phyloP scores from a whole-genome alignment of 2,888 invertebrate genomes.

The Carcina quercana region DNA sequence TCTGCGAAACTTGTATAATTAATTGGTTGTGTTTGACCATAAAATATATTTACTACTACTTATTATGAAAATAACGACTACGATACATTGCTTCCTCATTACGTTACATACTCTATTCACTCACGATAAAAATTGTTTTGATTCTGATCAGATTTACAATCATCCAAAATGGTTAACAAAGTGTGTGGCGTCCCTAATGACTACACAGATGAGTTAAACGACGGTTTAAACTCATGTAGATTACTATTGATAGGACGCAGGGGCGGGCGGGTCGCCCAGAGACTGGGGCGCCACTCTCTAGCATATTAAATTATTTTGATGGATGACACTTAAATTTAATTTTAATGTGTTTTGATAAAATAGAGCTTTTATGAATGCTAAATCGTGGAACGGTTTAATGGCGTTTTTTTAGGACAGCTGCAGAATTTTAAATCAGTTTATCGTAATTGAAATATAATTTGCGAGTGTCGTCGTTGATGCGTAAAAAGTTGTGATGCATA shows the following conservation, averaged over 20 bases:
- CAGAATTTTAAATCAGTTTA: conserved; percentile 19
- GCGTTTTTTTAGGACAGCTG: conserved; percentile 21
- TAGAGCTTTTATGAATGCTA: conserved; percentile 36
- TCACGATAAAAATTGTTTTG: background rate
- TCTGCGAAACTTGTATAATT: too few relatives aligned
- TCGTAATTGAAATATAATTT: conserved; percentile 22
- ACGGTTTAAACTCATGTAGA: conserved; percentile 52
- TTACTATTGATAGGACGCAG: conserved; percentile 35
- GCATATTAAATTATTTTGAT: conserved; percentile 69
- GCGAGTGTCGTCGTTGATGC: conserved; percentile 18
- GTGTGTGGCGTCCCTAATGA: conserved; percentile 35
- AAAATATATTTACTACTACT: too few relatives aligned
- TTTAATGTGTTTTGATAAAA: conserved; percentile 71
- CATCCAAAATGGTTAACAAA: conserved; percentile 9
- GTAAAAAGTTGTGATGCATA: conserved; percentile 17
- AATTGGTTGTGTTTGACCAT: too few relatives aligned
- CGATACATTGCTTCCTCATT: too few relatives aligned
- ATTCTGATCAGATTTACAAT: background rate
- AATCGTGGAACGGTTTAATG: conserved; percentile 32
- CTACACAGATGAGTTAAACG: conserved; percentile 56
- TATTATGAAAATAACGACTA: too few relatives aligned
- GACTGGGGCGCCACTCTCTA: conserved; percentile 20
- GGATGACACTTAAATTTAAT: conserved; percentile 64
- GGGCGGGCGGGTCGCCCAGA: conserved; percentile 5
- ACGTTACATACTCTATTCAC: too few relatives aligned